A percentile compares a stretch with the other conserved stretches of the same genome.
Conservation (phyloP, 2,888 invertebrate species). For the Muschampia plurimacula region DNA sequence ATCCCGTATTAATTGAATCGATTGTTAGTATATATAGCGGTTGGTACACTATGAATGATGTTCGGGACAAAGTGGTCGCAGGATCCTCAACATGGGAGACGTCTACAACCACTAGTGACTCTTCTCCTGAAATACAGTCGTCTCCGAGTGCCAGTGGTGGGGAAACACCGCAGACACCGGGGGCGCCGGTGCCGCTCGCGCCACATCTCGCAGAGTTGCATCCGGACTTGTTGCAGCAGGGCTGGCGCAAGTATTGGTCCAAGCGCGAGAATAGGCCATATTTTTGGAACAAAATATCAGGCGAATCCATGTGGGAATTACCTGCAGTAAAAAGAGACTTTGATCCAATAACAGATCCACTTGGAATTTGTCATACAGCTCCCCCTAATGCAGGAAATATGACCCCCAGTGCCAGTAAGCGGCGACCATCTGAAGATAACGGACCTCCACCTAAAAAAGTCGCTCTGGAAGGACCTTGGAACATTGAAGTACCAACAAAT, state of each 20-base stretch:
- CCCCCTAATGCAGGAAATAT: constrained; percentile 77
- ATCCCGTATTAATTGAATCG: neutral
- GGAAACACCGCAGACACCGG: constrained; percentile 85
- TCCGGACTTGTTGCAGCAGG: constrained; percentile 89
- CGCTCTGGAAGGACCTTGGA: constrained; percentile 96
- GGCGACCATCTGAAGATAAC: constrained; percentile 92
- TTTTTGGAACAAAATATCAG: constrained; percentile 98
- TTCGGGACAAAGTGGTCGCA: constrained; percentile 82
- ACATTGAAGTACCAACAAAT: constrained; percentile 96
- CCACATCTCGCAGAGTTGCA: constrained; percentile 79
- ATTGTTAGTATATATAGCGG: constrained; percentile 14
- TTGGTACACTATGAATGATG: constrained; percentile 77
- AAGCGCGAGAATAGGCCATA: constrained; percentile 97
- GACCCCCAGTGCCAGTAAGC: constrained; percentile 87
- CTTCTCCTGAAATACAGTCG: constrained; percentile 76
- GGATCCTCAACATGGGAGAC: constrained; percentile 80
- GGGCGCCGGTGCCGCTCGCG: constrained; percentile 83
- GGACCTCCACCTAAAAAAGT: constrained; percentile 94
- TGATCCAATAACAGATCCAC: constrained; percentile 96
- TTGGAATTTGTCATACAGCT: constrained; percentile 90
- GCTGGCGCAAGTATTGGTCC: constrained; percentile 99
- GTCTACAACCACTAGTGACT: constrained; percentile 70
- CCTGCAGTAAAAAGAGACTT: constrained; percentile 93
- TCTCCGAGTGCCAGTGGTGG: constrained; percentile 76
- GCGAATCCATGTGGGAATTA: constrained; percentile 99